Conservation (phyloP, 2,888 invertebrate species). For the Meteorus colon region DNA sequence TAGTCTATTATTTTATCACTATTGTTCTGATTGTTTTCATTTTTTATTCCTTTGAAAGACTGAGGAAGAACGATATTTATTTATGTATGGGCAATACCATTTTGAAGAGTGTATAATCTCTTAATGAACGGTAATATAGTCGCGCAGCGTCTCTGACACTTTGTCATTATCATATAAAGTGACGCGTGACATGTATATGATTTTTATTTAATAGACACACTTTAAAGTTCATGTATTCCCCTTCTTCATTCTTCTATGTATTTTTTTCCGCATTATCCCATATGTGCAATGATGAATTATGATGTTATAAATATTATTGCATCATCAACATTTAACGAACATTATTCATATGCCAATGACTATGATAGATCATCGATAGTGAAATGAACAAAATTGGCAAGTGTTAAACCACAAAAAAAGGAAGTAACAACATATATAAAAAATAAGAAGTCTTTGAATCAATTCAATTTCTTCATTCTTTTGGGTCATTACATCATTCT, state of each 20-base stretch:
- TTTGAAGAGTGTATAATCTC: background rate
- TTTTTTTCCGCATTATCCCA: background rate
- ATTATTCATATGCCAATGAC: background rate
- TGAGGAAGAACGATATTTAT: background rate
- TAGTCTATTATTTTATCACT: background rate
- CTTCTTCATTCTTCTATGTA: background rate
- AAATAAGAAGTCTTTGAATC: background rate
- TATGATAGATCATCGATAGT: background rate
- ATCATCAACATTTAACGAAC: background rate
- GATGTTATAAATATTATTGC: background rate
- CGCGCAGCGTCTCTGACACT: background rate
- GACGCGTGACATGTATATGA: conserved; percentile 2
- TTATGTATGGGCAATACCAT: background rate
- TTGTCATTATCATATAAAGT: conserved; percentile 10
- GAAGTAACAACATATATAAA: background rate
- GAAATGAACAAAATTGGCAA: background rate
- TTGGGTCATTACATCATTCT: background rate
- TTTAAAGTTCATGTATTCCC: conserved; percentile 9
- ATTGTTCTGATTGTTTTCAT: background rate
- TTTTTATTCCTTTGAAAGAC: background rate
- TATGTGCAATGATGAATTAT: background rate
- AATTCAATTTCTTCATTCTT: background rate
- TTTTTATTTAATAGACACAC: background rate
- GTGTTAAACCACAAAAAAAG: background rate
- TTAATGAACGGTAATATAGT: background rate